Base-by-base conservation (phyloP, 2,113 vertebrate species). In the Ciconia boyciana region DNA sequence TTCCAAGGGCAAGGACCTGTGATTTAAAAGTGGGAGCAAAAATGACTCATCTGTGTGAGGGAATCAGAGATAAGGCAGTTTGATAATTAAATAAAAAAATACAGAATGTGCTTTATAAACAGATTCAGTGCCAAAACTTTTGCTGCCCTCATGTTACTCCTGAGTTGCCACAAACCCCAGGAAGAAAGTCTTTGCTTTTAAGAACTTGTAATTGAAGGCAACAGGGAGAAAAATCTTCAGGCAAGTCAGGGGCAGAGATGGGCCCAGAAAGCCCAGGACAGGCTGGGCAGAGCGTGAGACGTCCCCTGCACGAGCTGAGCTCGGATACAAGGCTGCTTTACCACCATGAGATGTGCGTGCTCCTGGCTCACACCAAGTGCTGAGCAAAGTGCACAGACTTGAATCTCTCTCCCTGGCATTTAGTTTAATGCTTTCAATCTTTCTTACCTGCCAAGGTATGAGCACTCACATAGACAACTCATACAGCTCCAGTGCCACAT, bases 311-410 rank as follows among this genome's bases (percentile, higher is more conserved):
- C 0, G 2, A 51, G 26, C 22, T 8, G 17, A 18, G 84, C 57
- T 51, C 16, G 2, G 46, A 1, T 11, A 15, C 15, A 4, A 34
- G 61, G 31, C n/a, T 18, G 60, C 52, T 64, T 44, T 14, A 15
- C 20, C 25, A 8, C 74, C 20, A 1, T 0, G 28, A 34, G 31
- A 6, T 5, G 13, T 11, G 44, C 16, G 0, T 8, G 21, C 52
- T 87, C 21, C 58, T 31, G 64, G 26, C 77, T 71, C 41, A 26
- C n/a, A 4, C 6, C 65, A 44, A 36, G 10, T 5, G 32, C 43
- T 48, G 64, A 81, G 39, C 13, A 8, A 52, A 58, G 21, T 5
- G n/a, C 34, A 12, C n/a, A 48, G 52, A 2, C 34, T 31, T 22
- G 21, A 43, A 82, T 9, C 76, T 64, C 16, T 82, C 26, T 44